These are phyloP conservation scores for Brachionus rubens DNA, from an alignment of 1,140 invertebrate genomes.

Conservation along the genomic window DNA sequence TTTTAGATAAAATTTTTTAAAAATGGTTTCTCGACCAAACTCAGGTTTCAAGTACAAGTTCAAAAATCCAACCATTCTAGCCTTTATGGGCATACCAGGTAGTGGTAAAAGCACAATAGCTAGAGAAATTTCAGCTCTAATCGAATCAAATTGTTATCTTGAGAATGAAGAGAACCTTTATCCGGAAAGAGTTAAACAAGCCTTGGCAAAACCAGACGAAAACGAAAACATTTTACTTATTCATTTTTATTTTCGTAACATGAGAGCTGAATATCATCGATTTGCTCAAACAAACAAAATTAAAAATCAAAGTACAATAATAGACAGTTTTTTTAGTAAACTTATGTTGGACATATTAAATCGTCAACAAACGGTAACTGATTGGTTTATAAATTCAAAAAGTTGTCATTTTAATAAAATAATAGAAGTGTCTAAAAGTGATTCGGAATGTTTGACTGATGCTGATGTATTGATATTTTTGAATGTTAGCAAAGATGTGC, in stretches of 20 bases:
- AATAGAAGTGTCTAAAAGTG: neutral
- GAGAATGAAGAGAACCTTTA: slow-evolving; percentile 24
- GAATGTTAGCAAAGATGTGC: neutral
- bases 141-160: neutral
- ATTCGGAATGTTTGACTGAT: neutral
- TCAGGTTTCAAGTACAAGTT: no score
- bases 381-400: slow-evolving; percentile 19
- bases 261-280: neutral
- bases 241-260: slow-evolving; percentile 40
- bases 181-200: neutral
- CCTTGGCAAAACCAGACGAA: neutral
- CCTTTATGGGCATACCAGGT: slow-evolving; percentile 30
- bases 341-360: slow-evolving; percentile 16
- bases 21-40: no score
- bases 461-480: slow-evolving; percentile 17
- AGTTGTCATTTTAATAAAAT: neutral
- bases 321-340: slow-evolving; percentile 36
- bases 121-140: neutral
- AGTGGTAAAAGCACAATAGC: slow-evolving; percentile 35
- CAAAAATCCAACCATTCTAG: no score
- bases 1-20: no score
- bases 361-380: neutral
- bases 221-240: slow-evolving; percentile 8
- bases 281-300: neutral
- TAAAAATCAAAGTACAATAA: neutral